Percentiles rank a stretch among this genome's conserved stretches.
Evolutionary conservation across 2,888 invertebrate species (phyloP).

Genomic region (Himalopsyche japonica): DNA sequence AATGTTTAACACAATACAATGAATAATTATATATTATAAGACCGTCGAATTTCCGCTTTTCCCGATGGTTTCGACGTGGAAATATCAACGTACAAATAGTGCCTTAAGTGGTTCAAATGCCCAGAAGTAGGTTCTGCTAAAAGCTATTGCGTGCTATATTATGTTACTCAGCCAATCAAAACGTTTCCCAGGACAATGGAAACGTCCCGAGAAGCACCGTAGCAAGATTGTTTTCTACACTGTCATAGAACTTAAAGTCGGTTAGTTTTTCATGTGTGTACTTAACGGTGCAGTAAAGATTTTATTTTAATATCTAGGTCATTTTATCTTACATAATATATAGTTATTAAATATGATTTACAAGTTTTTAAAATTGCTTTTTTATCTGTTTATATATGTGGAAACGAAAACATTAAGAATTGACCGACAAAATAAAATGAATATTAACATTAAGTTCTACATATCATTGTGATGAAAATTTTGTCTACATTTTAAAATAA

Average conservation of each 20-base stretch:
- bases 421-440: too few relatives aligned
- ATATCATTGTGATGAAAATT: too few relatives aligned
- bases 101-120: background rate
- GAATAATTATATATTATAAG: background rate
- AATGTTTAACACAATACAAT: background rate
- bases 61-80: background rate
- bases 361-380: too few relatives aligned
- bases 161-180: background rate
- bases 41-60: background rate
- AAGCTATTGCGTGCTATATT: background rate
- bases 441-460: too few relatives aligned
- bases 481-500: too few relatives aligned
- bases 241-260: background rate
- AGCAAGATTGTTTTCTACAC: background rate
- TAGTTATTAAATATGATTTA: too few relatives aligned
- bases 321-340: background rate
- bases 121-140: background rate
- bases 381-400: too few relatives aligned
- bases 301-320: background rate
- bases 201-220: background rate
- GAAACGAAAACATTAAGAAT: too few relatives aligned
- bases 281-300: background rate
- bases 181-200: background rate
- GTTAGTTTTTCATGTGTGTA: background rate
- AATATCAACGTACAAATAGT: background rate